Conservation (phyloP, 2,797 vertebrate species). For the Urophycis tenuis region DNA sequence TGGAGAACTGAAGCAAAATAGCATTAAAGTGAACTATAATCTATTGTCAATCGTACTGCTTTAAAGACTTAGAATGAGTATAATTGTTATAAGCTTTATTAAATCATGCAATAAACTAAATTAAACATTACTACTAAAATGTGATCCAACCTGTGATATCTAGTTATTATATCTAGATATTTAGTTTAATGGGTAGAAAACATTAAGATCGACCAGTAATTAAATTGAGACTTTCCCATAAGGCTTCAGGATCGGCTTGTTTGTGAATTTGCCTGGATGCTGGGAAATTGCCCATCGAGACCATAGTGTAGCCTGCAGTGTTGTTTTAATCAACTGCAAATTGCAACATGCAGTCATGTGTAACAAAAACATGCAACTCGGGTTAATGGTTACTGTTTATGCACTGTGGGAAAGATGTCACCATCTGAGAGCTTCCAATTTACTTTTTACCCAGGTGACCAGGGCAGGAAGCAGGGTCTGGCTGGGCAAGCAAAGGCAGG, state of each 20-base stretch:
- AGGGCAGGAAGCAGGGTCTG: conserved; percentile 22
- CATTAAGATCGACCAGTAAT: background rate
- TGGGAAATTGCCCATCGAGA: conserved; percentile 22
- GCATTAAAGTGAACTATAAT: background rate
- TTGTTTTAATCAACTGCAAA: conserved; percentile 22
- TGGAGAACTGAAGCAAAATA: background rate
- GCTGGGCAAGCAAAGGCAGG: conserved; percentile 65
- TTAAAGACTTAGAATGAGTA: background rate
- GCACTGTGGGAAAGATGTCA: conserved; percentile 14
- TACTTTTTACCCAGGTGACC: conserved; percentile 41
- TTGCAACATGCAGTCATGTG: conserved; percentile 22
- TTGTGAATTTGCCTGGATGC: conserved; percentile 33
- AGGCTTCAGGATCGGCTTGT: conserved; percentile 30
- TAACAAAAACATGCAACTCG: conserved; percentile 39
- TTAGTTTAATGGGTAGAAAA: conserved; percentile 1
- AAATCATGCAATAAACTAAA: background rate
- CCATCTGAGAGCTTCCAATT: conserved; percentile 50
- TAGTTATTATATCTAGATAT: background rate
- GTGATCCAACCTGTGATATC: background rate
- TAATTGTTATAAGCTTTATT: background rate
- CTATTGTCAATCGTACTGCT: background rate
- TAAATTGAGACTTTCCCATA: background rate
- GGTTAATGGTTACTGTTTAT: conserved; percentile 47
- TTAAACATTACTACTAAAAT: background rate
- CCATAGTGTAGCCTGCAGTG: conserved; percentile 25